A percentile compares a stretch with the other conserved stretches of the same genome.
Evolutionary conservation across 2,113 vertebrate species (phyloP).

Genomic region (Grallaria varia): DNA sequence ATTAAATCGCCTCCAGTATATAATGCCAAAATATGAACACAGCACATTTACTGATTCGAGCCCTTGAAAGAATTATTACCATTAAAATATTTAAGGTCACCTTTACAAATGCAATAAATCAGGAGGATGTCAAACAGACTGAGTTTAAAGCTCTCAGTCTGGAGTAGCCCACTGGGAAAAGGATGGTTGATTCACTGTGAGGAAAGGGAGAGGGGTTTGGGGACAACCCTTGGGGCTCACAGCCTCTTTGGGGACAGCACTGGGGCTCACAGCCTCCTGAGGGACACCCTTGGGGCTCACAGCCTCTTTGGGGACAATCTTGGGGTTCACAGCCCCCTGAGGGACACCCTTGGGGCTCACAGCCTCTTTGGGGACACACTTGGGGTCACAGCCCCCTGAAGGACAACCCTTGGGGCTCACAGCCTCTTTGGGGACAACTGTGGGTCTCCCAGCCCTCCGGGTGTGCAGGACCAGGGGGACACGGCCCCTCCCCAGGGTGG

Average conservation of each 20-base stretch:
- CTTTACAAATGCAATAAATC: conserved; percentile 69
- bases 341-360: too few species aligned
- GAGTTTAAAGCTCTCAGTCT: background rate
- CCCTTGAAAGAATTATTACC: conserved; percentile 72
- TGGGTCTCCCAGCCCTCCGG: background rate
- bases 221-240: background rate
- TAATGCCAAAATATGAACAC: conserved; percentile 70
- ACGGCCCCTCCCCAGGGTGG: accelerated
- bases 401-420: background rate
- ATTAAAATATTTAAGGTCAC: conserved; percentile 74
- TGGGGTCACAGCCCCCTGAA: background rate
- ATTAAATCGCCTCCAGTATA: conserved; percentile 69
- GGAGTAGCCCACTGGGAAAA: background rate
- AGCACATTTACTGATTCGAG: conserved; percentile 65
- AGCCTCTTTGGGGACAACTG: too few species aligned
- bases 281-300: background rate
- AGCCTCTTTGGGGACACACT: background rate
- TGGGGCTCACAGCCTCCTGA: background rate
- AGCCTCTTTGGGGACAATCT: background rate
- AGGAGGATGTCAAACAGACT: conserved; percentile 54
- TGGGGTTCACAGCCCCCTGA: background rate
- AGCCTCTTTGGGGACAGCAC: background rate
- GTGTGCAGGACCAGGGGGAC: background rate
- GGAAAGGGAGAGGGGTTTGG: background rate
- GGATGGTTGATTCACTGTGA: background rate